Evolutionary conservation across 1,140 invertebrate species (phyloP), one percentile per base, ranked within the genome.

Genomic region (Drosophila auraria): DNA sequence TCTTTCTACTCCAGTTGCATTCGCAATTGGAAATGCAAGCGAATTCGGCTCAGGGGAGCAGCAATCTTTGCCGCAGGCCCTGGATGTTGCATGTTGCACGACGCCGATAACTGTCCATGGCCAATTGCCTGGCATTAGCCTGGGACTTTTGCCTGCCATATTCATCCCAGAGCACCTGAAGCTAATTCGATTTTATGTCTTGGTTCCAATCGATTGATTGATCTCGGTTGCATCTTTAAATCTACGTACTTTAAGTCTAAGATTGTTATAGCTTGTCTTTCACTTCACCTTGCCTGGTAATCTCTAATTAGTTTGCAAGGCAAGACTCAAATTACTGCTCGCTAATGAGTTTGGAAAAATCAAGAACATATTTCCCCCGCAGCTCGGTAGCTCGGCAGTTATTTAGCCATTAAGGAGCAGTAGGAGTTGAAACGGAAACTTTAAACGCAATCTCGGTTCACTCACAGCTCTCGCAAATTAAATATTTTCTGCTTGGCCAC

Each of bases 401-500:
- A 51, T 44, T 61, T 49, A 73, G 7, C 69, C 47, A 38, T 73
- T 53, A 17, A 50, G 30, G 7, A 3, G n/a, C 11, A 15, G 25
- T n/a, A 23, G 14, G 5, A 23, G 5, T 36, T 72, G 36, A 36
- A 44, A 59, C 12, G 73, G n/a, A 54, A 77, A 60, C 74, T 77
- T 68, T 68, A 77, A 57, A 65, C 63, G 70, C 47, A 77, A 77
- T 78, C 73, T 68, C 49, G 42, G n/a, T 72, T 61, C 68, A 14
- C n/a, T 73, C 15, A 2, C 12, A 7, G 20, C 42, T 33, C 40
- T 40, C 53, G 63, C 50, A 73, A 66, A 83, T 83, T 76, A 83
- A 80, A 84, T 74, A 76, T 73, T 74, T 74, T 74, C 64, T 42
- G 49, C 57, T 60, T 38, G 57, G 25, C 17, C 74, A 69, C 38